Evolutionary conservation across 2,113 vertebrate species (phyloP).

Genomic region (Catharus minimus): DNA sequence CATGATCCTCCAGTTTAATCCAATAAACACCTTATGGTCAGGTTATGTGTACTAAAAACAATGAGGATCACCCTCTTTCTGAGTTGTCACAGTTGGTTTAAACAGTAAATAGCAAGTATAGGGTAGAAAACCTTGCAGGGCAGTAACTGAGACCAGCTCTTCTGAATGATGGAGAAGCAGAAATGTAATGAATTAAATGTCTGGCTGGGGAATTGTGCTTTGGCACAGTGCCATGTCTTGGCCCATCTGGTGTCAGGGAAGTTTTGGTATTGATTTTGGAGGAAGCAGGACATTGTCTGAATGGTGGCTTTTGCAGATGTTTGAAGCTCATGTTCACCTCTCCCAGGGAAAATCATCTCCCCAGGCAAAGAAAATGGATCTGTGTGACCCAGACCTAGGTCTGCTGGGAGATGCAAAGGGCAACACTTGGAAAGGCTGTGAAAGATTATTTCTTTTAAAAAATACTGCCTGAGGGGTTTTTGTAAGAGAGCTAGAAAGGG

Average conservation of each 20-base stretch:
- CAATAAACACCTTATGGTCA: conserved; percentile 55
- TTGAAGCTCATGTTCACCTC: neutral
- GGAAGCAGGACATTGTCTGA: neutral
- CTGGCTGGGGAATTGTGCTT: neutral
- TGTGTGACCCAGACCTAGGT: neutral
- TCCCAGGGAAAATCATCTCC: neutral
- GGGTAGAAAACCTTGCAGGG: neutral
- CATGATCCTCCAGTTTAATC: conserved; percentile 58
- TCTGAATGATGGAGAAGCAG: neutral
- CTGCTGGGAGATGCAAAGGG: neutral
- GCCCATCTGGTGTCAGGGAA: neutral
- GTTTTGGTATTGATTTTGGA: neutral
- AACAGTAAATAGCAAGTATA: neutral
- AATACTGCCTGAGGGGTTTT: neutral
- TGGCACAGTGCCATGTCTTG: neutral
- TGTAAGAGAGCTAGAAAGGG: neutral
- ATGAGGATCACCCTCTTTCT: neutral
- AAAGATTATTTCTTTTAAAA: neutral
- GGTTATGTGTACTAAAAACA: conserved; percentile 31
- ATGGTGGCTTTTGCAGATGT: neutral
- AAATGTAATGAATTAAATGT: conserved; percentile 11
- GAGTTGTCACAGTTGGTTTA: neutral
- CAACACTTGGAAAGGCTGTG: neutral
- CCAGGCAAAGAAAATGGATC: neutral
- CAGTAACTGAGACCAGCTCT: neutral